A percentile compares a stretch with the other conserved stretches of the same genome.
phyloP scores from a whole-genome alignment of 2,113 vertebrate genomes.

The Rana temporaria region DNA sequence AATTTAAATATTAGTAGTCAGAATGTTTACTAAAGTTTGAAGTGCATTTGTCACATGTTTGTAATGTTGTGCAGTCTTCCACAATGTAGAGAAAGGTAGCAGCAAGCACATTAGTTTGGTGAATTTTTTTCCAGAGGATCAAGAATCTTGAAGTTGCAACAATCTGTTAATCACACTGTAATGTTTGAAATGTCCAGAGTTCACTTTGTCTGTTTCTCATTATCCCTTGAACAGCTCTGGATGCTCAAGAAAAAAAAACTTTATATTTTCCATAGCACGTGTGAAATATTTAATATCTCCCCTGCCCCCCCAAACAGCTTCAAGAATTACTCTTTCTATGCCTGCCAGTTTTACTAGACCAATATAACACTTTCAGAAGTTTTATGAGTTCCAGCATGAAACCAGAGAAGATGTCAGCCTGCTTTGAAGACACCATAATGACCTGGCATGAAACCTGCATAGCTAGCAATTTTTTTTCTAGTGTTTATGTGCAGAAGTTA shows the following conservation, averaged over 20 bases:
- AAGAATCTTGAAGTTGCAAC: not conserved
- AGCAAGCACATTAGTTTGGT: not conserved
- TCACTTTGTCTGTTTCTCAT: conserved; percentile 71
- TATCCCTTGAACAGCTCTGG: conserved; percentile 62
- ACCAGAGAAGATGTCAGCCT: conserved; percentile 67
- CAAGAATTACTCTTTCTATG: conserved; percentile 61
- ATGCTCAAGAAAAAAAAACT: conserved; percentile 61
- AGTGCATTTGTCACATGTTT: conserved; percentile 21
- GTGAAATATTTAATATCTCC: conserved; percentile 68
- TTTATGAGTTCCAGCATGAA: conserved; percentile 74
- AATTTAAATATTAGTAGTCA: too few species aligned
- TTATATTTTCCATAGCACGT: conserved; percentile 66
- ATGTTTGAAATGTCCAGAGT: conserved; percentile 64
- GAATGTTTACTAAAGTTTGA: not conserved
- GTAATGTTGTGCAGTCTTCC: not conserved
- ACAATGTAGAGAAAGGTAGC: conserved; percentile 9
- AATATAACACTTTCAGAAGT: conserved; percentile 68
- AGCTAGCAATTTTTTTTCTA: conserved; percentile 68
- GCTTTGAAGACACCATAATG: conserved; percentile 68
- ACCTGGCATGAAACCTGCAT: conserved; percentile 67
- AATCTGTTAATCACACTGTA: conserved; percentile 62
- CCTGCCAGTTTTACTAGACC: conserved; percentile 71
- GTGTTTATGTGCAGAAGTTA: conserved; percentile 65
- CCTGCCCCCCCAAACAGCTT: conserved; percentile 60
- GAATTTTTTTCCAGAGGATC: not conserved